Base-by-base conservation (phyloP, 2,888 invertebrate species). In the Eulithis prunata region DNA sequence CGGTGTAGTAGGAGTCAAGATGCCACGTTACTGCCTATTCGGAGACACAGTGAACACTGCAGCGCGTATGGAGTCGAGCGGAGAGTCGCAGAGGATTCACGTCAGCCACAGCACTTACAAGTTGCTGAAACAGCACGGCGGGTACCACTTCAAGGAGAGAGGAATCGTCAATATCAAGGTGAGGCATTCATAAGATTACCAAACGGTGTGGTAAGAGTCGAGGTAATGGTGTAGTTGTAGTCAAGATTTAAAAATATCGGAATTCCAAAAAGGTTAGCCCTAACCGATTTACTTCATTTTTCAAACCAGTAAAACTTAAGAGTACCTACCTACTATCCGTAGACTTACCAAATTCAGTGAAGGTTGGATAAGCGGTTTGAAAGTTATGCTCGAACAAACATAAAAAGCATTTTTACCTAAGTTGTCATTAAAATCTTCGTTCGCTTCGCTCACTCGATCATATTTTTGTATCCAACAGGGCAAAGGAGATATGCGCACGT, bases 31-130 rank as follows among this genome's bases (percentile, higher is more conserved):
- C 85, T 97, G 97, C 75, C 90, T 97, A 0, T 97, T 97, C 80
- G 97, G 97, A 0, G 97, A 97, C 80, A 97, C 97, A 0, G 97
- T 97, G 1, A 97, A 97, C 82, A 96, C 96, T 0, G 97, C 97
- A 0, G 96, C 96, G 0, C 87, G 97, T 45, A 97, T 97, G 96
- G 96, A 97, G 83, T 95, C 96, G 57, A 95, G 95, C 2, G 96
- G 96, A 0, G 95, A 96, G 74, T 95, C 96, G 0, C 95, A 96
- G 78, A 94, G 94, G 81, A 96, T 97, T 63, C 97, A 97, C 85
- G 94, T 97, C 83, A 97, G 97, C 56, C 94, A 96, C 72, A 94
- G 94, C 56, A 96, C 97, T 0, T 95, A 95, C 77, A 83, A 87
- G 56, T 89, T 97, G 53, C 86, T 97, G 46, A 94, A 95, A 70